Conservation (phyloP, 37 sponge, comb jelly and placozoan species). For the Hexactinellida sp. region DNA sequence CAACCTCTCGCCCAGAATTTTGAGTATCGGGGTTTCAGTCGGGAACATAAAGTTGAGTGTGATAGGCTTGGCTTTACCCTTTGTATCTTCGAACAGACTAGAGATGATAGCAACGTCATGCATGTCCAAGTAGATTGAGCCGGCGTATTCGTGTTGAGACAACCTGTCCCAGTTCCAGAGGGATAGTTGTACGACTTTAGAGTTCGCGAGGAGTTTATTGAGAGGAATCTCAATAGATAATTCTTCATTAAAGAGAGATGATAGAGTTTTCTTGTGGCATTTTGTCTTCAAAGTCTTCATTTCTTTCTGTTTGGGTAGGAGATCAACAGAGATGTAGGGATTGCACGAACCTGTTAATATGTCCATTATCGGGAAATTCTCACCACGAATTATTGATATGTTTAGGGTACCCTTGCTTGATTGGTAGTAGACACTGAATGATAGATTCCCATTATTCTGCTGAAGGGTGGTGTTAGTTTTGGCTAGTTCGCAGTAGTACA, state of each 20-base stretch:
- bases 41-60: background rate
- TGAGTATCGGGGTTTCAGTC: background rate
- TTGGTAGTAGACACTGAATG: conserved; percentile 8
- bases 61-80: background rate
- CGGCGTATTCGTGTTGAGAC: background rate
- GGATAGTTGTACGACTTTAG: background rate
- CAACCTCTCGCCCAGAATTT: background rate
- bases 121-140: background rate
- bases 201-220: background rate
- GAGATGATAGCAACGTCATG: background rate
- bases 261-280: background rate
- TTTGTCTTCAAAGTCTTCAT: background rate
- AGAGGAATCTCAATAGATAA: background rate
- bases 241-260: conserved; percentile 10
- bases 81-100: background rate
- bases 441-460: background rate
- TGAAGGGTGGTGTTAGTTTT: background rate
- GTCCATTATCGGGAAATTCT: background rate
- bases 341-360: background rate
- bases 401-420: background rate
- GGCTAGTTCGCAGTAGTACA: background rate
- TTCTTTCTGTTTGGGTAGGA: background rate
- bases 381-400: background rate
- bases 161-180: background rate
- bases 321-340: background rate